phyloP scores from a whole-genome alignment of 2,888 invertebrate genomes.

The Phortica magna region DNA sequence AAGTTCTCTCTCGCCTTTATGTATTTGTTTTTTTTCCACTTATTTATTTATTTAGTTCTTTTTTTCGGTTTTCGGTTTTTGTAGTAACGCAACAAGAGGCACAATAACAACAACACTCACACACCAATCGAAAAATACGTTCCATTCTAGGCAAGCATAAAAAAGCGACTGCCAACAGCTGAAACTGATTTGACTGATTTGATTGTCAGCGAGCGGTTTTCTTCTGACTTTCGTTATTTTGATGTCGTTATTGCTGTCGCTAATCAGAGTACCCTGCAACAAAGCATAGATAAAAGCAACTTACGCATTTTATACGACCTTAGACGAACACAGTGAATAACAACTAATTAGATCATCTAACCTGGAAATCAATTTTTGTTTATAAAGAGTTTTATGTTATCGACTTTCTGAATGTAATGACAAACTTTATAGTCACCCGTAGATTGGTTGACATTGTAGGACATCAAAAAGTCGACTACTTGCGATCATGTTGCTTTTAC shows the following conservation, averaged over 20 bases:
- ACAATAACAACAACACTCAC: constrained; percentile 12
- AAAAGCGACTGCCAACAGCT: constrained; percentile 58
- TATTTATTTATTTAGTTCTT: constrained; percentile 23
- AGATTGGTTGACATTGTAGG: too few relatives aligned
- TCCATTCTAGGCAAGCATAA: constrained; percentile 68
- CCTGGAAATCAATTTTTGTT: too few relatives aligned
- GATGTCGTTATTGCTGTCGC: not conserved
- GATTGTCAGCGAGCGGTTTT: constrained; percentile 49
- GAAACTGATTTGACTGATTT: constrained; percentile 19
- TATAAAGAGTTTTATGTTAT: too few relatives aligned
- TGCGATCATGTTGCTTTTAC: too few relatives aligned
- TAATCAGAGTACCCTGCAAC: not conserved
- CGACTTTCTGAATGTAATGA: too few relatives aligned
- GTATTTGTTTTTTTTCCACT: constrained; percentile 1
- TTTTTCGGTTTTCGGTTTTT: constrained; percentile 7
- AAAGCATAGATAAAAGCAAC: not conserved
- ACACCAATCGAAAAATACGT: constrained; percentile 40
- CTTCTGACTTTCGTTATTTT: constrained; percentile 1
- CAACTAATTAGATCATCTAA: too few relatives aligned
- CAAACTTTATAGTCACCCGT: too few relatives aligned
- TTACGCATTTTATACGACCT: too few relatives aligned
- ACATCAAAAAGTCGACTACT: too few relatives aligned
- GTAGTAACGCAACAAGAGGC: not conserved
- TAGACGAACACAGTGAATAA: too few relatives aligned
- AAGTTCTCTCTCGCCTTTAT: not conserved